Evolutionary conservation across 2,797 vertebrate species (phyloP).

Genomic region (Lepus townsendii): DNA sequence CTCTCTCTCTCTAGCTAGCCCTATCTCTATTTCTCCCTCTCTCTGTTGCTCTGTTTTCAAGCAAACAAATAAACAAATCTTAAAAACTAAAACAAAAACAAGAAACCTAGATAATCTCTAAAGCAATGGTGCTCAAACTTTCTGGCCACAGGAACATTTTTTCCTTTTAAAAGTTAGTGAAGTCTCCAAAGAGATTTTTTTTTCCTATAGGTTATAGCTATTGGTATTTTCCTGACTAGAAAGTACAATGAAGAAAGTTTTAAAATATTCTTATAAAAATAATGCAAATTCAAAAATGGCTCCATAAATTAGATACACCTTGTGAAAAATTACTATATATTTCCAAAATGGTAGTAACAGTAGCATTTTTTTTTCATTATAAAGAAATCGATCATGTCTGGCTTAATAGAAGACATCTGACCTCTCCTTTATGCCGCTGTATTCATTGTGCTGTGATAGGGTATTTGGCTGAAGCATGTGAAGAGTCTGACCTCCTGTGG

Average conservation of each 20-base stretch:
- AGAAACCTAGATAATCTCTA: not conserved
- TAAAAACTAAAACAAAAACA: too few species aligned
- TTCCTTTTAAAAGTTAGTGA: slow-evolving; percentile 22
- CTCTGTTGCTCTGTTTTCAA: too few species aligned
- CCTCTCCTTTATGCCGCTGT: not conserved
- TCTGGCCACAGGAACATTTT: not conserved
- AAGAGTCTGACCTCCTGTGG: not conserved
- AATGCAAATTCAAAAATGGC: not conserved
- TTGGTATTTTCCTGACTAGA: not conserved
- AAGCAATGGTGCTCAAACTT: not conserved
- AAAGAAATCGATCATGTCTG: not conserved
- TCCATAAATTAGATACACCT: not conserved
- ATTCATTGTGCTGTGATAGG: not conserved
- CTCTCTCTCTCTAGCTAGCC: too few species aligned
- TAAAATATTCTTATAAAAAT: not conserved
- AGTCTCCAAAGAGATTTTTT: not conserved
- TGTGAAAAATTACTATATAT: slow-evolving; percentile 2
- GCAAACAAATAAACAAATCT: too few species aligned
- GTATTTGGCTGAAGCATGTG: not conserved
- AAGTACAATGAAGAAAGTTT: not conserved
- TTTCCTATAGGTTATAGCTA: not conserved
- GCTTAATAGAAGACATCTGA: not conserved
- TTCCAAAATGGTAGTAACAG: not conserved
- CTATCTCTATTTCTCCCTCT: too few species aligned
- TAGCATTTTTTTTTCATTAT: not conserved